These are phyloP conservation scores for Hipposideros armiger DNA, from an alignment of 2,113 vertebrate species.

Conservation along the genomic window DNA sequence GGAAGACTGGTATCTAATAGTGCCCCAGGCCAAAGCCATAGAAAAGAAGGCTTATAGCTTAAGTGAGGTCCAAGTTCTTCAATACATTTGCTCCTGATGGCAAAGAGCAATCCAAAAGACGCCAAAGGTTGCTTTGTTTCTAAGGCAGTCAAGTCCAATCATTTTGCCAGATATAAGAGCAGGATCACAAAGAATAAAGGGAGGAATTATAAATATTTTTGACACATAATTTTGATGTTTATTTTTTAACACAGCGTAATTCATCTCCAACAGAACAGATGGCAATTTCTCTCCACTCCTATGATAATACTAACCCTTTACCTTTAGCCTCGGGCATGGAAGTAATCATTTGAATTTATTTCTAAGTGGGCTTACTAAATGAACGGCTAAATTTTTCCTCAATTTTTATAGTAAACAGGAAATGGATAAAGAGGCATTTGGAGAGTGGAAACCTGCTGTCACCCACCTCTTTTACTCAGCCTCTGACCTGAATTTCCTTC, in stretches of 20 bases:
- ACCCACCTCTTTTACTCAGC: not conserved
- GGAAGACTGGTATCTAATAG: not conserved
- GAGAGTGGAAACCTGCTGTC: not conserved
- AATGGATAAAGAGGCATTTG: not conserved
- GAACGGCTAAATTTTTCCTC: not conserved
- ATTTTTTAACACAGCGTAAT: not conserved
- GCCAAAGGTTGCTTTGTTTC: not conserved
- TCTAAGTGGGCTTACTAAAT: not conserved
- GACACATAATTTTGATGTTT: not conserved
- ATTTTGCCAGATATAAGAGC: not conserved
- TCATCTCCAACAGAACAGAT: slow-evolving; percentile 10
- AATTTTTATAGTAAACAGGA: not conserved
- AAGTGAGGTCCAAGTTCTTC: too few relatives aligned
- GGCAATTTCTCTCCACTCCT: slow-evolving; percentile 42
- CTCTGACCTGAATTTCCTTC: not conserved
- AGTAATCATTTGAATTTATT: slow-evolving; percentile 37
- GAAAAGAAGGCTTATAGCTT: not conserved
- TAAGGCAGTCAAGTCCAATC: not conserved
- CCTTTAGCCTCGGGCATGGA: not conserved
- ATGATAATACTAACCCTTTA: not conserved
- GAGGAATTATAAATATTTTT: slow-evolving; percentile 9
- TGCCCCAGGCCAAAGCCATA: not conserved
- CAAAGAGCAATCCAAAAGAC: not conserved
- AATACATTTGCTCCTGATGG: not conserved
- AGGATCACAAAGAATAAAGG: slow-evolving; percentile 18